Evolutionary conservation across 2,797 vertebrate species (phyloP), one percentile per base, ranked within the genome.

Genomic region (Pipistrellus kuhlii): DNA sequence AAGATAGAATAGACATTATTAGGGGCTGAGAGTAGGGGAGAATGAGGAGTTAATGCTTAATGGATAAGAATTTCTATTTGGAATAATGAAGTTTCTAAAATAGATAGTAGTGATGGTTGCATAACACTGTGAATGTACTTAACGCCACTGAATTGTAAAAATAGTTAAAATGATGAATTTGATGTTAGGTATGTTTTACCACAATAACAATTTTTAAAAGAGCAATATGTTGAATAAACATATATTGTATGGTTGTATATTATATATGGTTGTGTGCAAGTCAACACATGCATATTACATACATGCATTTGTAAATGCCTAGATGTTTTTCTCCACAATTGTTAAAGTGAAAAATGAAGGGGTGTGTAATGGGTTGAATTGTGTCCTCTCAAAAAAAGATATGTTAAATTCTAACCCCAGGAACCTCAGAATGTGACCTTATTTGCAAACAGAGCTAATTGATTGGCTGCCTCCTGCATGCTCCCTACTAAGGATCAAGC

Each of bases 11-110:
- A 59, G n/a, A 71, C 30, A 73, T 46, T 59, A 48, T 25, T 17
- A 72, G 69, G 23, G 75, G 12, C 30, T 5, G 4, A 8, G 23
- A 15, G 15, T 8, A 21, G 2, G 9, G 53, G 46, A 69, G 57
- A 86, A n/a, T 8, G 9, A 72, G 44, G 15, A 80, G 25, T 32
- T 41, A 92, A 32, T 80, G 83, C 27, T 80, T 72, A 41, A 51
- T 53, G 53, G 27, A 30, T 6, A 44, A 41, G 13, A 66, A 23
- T 85, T 91, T 68, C 59, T 71, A 32, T 92, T 48, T 59, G 64
- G 64, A 86, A 41, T 69, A 20, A 85, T 78, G 71, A 86, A 72
- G 14, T 72, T 44, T 55, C 85, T 48, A 46, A 92, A 86, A 92
- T 25, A 76, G 5, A 32, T 0, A 44, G 51, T 62, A n/a, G n/a